Percentiles rank a stretch among this genome's conserved stretches.
phyloP scores from a whole-genome alignment of 2,113 vertebrate genomes.

The Callipepla squamata region DNA sequence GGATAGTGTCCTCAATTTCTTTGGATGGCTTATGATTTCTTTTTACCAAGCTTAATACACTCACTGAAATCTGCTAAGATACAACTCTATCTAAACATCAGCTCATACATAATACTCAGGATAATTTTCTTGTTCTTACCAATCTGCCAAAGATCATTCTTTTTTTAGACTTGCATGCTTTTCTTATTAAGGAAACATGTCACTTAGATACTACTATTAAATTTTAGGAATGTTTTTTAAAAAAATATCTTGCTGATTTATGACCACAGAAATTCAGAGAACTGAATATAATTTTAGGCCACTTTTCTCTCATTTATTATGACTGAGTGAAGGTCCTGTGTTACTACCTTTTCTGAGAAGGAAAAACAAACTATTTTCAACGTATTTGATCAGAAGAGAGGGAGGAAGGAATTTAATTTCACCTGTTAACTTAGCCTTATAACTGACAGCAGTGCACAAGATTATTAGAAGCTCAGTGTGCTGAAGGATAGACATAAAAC shows the following conservation, averaged over 20 bases:
- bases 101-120: neutral
- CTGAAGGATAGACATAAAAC: neutral
- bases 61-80: neutral
- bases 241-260: neutral
- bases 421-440: neutral
- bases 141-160: neutral
- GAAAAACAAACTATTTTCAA: neutral
- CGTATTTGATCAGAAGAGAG: neutral
- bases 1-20: neutral
- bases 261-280: neutral
- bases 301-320: neutral
- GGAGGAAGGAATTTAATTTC: neutral
- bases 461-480: neutral
- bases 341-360: neutral
- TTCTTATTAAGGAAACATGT: neutral
- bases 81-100: neutral
- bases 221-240: neutral
- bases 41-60: neutral
- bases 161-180: neutral
- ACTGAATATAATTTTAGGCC: neutral
- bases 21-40: neutral
- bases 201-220: neutral
- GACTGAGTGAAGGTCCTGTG: neutral
- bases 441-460: neutral
- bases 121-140: neutral